These are phyloP conservation scores for Ochlodes sylvanus DNA, from an alignment of 2,888 invertebrate species.

Conservation along the genomic window DNA sequence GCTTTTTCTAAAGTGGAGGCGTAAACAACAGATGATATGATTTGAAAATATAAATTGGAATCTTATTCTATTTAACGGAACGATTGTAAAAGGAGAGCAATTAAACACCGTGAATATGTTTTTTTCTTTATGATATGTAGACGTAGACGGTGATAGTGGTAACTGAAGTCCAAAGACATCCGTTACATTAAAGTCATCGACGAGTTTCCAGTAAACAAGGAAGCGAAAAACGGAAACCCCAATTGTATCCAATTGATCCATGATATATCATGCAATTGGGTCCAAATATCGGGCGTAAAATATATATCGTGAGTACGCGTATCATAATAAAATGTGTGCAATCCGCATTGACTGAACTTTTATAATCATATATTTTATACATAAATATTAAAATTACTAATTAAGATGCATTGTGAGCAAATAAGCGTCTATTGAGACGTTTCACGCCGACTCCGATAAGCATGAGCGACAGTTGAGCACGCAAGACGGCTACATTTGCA, in stretches of 20 bases:
- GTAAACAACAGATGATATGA: slow-evolving; percentile 8
- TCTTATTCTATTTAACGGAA: not conserved
- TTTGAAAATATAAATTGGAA: not conserved
- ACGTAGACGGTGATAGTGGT: no score
- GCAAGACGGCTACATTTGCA: slow-evolving; percentile 44
- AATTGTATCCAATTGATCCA: not conserved
- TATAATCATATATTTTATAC: not conserved
- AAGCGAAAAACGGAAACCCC: not conserved
- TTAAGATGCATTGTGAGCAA: slow-evolving; percentile 52
- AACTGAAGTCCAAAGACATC: no score
- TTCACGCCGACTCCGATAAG: slow-evolving; percentile 60
- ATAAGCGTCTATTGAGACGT: slow-evolving; percentile 58
- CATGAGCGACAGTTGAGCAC: slow-evolving; percentile 63
- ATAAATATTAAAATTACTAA: slow-evolving; percentile 47
- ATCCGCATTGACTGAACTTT: no score
- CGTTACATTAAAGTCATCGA: not conserved
- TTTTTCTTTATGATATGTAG: no score
- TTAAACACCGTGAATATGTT: no score
- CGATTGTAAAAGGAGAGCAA: no score
- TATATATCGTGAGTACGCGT: no score
- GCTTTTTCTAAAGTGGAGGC: slow-evolving; percentile 11
- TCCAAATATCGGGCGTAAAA: no score
- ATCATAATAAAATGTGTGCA: no score
- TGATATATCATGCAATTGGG: no score
- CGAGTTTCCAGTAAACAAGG: not conserved